Percentiles rank a stretch among this genome's conserved stretches.
phyloP scores from a whole-genome alignment of 1,140 invertebrate species.

The Neodiprion pinetum region DNA sequence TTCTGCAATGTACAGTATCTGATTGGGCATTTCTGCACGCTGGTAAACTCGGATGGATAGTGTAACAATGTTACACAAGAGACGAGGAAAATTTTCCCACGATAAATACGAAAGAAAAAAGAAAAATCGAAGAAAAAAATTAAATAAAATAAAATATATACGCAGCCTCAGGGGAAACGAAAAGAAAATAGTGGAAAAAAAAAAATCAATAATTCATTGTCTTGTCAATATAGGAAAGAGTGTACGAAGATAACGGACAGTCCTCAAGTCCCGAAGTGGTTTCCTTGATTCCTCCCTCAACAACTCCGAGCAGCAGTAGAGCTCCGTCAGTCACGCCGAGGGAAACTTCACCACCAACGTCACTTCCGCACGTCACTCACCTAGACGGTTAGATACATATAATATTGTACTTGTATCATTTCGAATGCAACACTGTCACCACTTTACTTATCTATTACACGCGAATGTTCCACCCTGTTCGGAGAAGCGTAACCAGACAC shows the following conservation, averaged over 20 bases:
- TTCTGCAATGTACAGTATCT: too few relatives aligned
- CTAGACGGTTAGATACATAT: slow-evolving; percentile 30
- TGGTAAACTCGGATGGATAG: not conserved
- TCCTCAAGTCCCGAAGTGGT: slow-evolving; percentile 55
- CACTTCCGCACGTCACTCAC: slow-evolving; percentile 34
- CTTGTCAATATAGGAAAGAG: slow-evolving; percentile 54
- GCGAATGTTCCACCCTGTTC: not conserved
- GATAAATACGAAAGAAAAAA: slow-evolving; percentile 13
- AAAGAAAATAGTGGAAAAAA: slow-evolving; percentile 29
- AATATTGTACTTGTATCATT: not conserved
- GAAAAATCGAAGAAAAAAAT: slow-evolving; percentile 19
- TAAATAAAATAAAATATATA: not conserved
- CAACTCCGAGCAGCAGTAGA: slow-evolving; percentile 51
- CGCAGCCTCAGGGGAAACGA: slow-evolving; percentile 11
- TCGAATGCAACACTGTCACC: not conserved
- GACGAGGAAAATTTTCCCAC: not conserved
- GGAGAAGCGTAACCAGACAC: not conserved
- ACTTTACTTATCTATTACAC: not conserved
- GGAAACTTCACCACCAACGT: slow-evolving; percentile 44
- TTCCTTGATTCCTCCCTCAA: slow-evolving; percentile 53
- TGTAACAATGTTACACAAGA: not conserved
- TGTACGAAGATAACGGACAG: slow-evolving; percentile 57
- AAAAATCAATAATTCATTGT: slow-evolving; percentile 53
- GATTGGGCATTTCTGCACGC: slow-evolving; percentile 4
- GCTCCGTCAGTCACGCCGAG: slow-evolving; percentile 47